Evolutionary conservation across 2,797 vertebrate genomes (phyloP), one percentile per base, ranked within the genome.

Genomic region (Anguilla marmorata): DNA sequence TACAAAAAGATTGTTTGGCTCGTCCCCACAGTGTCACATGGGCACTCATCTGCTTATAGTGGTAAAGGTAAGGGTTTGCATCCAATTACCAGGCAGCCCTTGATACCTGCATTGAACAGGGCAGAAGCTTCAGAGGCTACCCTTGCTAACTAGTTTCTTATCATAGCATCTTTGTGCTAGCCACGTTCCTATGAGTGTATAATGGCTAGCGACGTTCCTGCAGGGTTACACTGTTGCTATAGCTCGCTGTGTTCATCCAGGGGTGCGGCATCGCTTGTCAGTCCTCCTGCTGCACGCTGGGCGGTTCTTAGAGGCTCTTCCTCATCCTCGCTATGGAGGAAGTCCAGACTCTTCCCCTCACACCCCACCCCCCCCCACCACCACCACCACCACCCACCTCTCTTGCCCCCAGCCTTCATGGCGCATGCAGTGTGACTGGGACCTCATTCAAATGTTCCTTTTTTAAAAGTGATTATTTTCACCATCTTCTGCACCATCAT

Each of bases 401-500:
- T 60, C 58, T 76, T 86, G 80, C 85, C 66, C 88, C 66, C 74
- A 48, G 48, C 86, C 89, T 41, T 66, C 33, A 84, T 90, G 89
- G 86, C 79, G 88, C 90, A 90, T 92, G 88, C 88, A 82, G 88
- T 88, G 89, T 93, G 90, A 92, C 87, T 93, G 91, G 85, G 45
- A 92, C 89, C 86, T 91, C 88, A 91, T 91, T n/a, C 60, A 85
- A 89, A 91, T 91, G 89, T 66, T 87, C 21, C 50, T 54, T 66
- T 50, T 80, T 74, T 85, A 60, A 24, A 82, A 86, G 60, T 74
- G 48, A 87, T 88, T 66, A 90, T 86, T 91, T 87, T 69, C 85
- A 86, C 82, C 74, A 89, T 90, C 50, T 87, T 80, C 58, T 87
- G 54, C 74, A 69, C 19, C n/a, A n/a, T 66, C 58, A 54, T 88